Conservation (phyloP, 2,888 invertebrate genomes). For the Mechanitis messenoides region DNA sequence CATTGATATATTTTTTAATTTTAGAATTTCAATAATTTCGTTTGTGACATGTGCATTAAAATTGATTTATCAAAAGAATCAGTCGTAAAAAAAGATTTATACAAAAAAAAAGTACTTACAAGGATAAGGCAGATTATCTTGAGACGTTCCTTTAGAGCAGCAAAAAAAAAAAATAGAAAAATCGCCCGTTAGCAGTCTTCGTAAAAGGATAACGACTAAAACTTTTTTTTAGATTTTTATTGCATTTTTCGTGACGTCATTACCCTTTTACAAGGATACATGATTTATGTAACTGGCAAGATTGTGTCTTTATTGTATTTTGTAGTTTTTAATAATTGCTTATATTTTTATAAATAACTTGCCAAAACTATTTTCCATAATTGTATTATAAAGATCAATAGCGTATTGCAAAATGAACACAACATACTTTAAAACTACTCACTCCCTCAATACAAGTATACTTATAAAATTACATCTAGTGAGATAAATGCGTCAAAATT, state of each 20-base stretch:
- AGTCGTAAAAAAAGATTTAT: conserved; percentile 33
- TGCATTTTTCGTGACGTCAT: conserved; percentile 24
- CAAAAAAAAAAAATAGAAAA: conserved; percentile 40
- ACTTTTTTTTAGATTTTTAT: conserved; percentile 29
- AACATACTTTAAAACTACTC: neutral
- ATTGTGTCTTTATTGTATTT: conserved; percentile 45
- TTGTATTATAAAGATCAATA: too few species aligned
- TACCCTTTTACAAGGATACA: conserved; percentile 29
- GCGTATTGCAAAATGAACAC: neutral
- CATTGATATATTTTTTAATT: neutral
- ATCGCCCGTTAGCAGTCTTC: conserved; percentile 25
- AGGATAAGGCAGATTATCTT: conserved; percentile 79
- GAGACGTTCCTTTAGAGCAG: conserved; percentile 77
- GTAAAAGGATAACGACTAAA: conserved; percentile 16
- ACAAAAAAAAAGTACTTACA: conserved; percentile 68
- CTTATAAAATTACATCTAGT: conserved; percentile 17
- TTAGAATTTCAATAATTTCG: neutral
- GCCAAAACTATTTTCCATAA: too few species aligned
- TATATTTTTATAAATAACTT: too few species aligned
- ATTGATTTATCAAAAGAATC: too few species aligned
- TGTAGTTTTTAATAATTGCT: conserved; percentile 11
- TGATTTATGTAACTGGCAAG: conserved; percentile 59
- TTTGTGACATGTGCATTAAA: neutral
- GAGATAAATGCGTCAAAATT: conserved; percentile 26
- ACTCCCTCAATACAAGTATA: neutral